phyloP scores from a whole-genome alignment of 2,888 invertebrate species.

The Eristalis tenax region DNA sequence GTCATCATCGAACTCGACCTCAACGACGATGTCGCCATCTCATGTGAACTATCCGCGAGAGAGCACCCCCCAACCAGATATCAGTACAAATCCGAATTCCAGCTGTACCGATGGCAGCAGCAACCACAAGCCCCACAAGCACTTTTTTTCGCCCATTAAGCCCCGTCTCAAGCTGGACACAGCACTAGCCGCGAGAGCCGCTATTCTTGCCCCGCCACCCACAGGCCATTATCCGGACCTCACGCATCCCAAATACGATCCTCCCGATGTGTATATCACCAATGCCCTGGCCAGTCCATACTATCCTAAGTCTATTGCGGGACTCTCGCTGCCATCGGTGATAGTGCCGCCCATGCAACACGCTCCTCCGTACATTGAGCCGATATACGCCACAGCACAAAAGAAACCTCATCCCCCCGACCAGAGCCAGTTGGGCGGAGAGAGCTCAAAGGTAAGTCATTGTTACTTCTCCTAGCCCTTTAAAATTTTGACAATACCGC shows the following conservation, averaged over 20 bases:
- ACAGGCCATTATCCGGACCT: constrained; percentile 28
- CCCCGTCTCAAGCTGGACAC: constrained; percentile 78
- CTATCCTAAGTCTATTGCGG: constrained; percentile 59
- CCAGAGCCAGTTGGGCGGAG: constrained; percentile 73
- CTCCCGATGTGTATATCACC: constrained; percentile 79
- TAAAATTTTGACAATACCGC: no score
- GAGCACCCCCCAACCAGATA: constrained; percentile 20
- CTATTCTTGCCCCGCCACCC: constrained; percentile 12
- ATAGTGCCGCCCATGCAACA: constrained; percentile 38
- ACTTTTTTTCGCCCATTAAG: constrained; percentile 82
- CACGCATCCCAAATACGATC: constrained; percentile 74
- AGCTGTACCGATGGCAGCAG: constrained; percentile 3
- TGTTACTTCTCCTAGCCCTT: no score
- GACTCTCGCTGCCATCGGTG: constrained; percentile 68
- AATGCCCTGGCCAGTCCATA: constrained; percentile 79
- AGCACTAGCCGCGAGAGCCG: constrained; percentile 74
- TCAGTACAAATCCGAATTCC: constrained; percentile 32
- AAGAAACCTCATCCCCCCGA: constrained; percentile 74
- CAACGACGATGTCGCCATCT: constrained; percentile 41
- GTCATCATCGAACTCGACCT: constrained; percentile 44
- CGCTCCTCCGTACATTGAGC: constrained; percentile 73
- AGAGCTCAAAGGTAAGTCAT: constrained; percentile 49
- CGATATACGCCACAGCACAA: constrained; percentile 80
- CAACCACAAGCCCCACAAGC: constrained; percentile 78
- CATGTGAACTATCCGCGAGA: constrained; percentile 47